A percentile compares a stretch with the other conserved stretches of the same genome.
phyloP scores from a whole-genome alignment of 2,113 vertebrate species.

The Antigone vipio region DNA sequence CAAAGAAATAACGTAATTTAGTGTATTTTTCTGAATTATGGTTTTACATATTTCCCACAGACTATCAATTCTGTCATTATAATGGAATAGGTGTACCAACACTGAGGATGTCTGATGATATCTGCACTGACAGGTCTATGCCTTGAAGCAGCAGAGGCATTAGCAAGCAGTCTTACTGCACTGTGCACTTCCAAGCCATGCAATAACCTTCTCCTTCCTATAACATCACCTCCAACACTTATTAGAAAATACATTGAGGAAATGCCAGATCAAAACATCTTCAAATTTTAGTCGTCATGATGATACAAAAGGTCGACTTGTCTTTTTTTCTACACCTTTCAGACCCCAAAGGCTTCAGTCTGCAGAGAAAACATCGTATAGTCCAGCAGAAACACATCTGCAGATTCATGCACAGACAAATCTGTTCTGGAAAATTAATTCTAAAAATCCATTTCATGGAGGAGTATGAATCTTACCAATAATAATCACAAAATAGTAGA shows the following conservation, averaged over 20 bases:
- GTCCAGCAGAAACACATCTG: neutral
- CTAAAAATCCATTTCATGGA: neutral
- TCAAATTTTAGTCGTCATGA: neutral
- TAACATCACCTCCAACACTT: neutral
- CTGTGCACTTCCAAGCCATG: neutral
- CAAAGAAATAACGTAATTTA: neutral
- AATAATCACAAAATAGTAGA: neutral
- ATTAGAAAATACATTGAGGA: neutral
- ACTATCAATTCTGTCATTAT: neutral
- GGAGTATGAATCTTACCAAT: neutral
- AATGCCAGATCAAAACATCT: neutral
- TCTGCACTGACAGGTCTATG: neutral
- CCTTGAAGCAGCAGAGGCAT: neutral
- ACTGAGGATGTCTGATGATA: neutral
- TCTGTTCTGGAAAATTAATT: neutral
- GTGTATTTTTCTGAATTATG: neutral
- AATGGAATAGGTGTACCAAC: neutral
- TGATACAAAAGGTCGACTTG: rapidly evolving
- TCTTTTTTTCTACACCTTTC: neutral
- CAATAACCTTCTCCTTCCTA: neutral
- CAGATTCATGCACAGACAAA: neutral
- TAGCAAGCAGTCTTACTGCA: neutral
- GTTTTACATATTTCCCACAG: neutral
- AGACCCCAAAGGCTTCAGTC: neutral
- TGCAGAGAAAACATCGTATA: neutral